Conservation (phyloP, 2,113 vertebrate species). For the Ginglymostoma cirratum region DNA sequence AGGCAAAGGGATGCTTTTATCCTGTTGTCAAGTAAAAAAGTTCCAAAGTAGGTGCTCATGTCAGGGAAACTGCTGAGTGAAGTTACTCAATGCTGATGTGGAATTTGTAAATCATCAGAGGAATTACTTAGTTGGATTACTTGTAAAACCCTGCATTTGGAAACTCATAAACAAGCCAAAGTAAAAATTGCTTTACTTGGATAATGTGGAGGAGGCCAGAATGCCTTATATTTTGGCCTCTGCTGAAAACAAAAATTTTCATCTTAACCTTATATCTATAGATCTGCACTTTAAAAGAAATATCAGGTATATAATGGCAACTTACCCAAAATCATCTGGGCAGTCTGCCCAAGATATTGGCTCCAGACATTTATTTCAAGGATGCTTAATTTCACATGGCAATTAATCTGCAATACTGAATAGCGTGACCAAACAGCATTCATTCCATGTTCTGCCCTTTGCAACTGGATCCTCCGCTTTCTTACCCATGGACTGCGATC, state of each 20-base stretch:
- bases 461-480: too few species aligned
- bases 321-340: background rate
- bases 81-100: background rate
- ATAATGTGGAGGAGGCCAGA: background rate
- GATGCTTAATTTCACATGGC: background rate
- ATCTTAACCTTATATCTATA: background rate
- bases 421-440: background rate
- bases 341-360: background rate
- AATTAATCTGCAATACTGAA: background rate
- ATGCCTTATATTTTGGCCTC: background rate
- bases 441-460: background rate
- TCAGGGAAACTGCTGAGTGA: background rate
- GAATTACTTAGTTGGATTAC: background rate
- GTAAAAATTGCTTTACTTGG: background rate
- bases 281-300: background rate
- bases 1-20: background rate
- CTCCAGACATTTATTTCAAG: background rate
- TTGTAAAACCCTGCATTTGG: background rate
- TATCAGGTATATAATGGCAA: background rate
- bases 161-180: background rate
- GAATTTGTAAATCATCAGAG: background rate
- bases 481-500: too few species aligned
- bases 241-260: background rate
- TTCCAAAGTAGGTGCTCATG: background rate
- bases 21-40: background rate